These are phyloP conservation scores for Anguilla japonica DNA, from an alignment of 2,113 vertebrate genomes.

Conservation along the genomic window DNA sequence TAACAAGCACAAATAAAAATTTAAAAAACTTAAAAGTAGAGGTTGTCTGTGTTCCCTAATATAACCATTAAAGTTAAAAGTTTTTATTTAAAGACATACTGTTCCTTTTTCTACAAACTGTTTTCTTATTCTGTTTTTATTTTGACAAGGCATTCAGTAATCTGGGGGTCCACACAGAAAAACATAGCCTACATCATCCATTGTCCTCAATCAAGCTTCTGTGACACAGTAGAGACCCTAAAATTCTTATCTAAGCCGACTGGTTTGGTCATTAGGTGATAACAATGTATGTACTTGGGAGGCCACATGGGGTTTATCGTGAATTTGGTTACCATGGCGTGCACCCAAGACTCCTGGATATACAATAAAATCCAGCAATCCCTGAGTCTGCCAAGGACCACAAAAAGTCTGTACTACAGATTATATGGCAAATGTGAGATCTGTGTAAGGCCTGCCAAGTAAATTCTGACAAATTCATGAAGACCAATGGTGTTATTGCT, in stretches of 20 bases:
- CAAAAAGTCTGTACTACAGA: not conserved
- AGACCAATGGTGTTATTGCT: not conserved
- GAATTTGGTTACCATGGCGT: not conserved
- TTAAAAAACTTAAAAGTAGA: not conserved
- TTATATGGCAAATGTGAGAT: not conserved
- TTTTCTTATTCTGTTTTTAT: no score
- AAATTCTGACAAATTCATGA: not conserved
- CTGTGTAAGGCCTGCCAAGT: not conserved
- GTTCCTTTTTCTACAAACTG: no score
- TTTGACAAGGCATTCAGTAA: no score
- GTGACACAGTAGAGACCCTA: not conserved
- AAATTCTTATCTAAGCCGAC: not conserved
- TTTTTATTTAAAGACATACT: not conserved
- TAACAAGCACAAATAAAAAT: not conserved
- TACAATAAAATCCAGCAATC: not conserved
- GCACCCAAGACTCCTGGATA: not conserved
- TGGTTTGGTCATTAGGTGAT: not conserved
- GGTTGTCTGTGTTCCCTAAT: not conserved
- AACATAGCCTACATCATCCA: not conserved
- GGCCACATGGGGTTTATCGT: not conserved
- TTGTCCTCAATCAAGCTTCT: not conserved
- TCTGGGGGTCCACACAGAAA: not conserved
- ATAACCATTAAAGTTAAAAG: not conserved
- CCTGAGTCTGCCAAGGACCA: not conserved
- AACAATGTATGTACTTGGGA: not conserved